Conservation (phyloP, 2,113 vertebrate genomes). For the Datnioides undecimradiatus region DNA sequence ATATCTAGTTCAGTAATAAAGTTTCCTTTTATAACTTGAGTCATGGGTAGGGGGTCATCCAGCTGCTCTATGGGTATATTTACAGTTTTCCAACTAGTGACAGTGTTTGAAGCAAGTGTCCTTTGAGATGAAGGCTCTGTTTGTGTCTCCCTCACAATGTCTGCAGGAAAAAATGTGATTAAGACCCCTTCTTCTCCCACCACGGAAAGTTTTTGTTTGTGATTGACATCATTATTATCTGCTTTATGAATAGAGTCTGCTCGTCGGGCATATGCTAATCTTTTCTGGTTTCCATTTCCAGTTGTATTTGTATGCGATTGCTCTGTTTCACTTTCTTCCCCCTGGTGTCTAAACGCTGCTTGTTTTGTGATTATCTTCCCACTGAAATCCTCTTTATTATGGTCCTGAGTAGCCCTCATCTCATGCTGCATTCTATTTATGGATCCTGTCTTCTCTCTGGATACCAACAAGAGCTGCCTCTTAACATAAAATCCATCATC, state of each 20-base stretch:
- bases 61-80: background rate
- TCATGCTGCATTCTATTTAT: slow-evolving; percentile 13
- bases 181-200: slow-evolving; percentile 21
- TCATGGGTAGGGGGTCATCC: background rate
- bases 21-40: background rate
- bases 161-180: slow-evolving; percentile 21
- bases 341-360: background rate
- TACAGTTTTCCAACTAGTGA: slow-evolving; percentile 19
- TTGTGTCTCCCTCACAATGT: background rate
- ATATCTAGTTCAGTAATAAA: background rate
- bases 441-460: slow-evolving; percentile 16
- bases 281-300: slow-evolving; percentile 3
- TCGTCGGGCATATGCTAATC: slow-evolving; percentile 6
- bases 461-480: background rate
- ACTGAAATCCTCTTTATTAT: slow-evolving; percentile 38
- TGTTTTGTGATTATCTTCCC: slow-evolving; percentile 32
- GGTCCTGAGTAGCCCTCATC: background rate
- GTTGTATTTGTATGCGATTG: background rate
- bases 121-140: background rate
- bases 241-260: background rate
- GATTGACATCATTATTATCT: slow-evolving; percentile 15
- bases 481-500: slow-evolving; percentile 15
- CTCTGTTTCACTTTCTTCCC: slow-evolving; percentile 1
- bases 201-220: slow-evolving; percentile 10
- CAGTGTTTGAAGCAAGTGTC: slow-evolving; percentile 3